phyloP scores from a whole-genome alignment of 2,113 vertebrate genomes.

The Fregetta grallaria region DNA sequence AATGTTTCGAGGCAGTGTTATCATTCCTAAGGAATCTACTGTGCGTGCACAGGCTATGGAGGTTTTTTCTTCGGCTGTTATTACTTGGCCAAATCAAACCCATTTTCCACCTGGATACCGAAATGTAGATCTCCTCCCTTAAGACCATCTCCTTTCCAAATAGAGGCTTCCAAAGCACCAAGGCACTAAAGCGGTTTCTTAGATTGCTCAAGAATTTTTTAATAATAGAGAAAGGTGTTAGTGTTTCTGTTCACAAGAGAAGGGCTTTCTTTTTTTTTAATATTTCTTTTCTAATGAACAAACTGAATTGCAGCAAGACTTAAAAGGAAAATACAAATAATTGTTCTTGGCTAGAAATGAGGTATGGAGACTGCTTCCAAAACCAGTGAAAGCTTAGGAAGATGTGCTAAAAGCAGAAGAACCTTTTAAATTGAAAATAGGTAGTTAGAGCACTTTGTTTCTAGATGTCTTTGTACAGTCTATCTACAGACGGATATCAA shows the following conservation, averaged over 20 bases:
- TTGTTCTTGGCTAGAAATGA: background rate
- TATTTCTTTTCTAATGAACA: slow-evolving; percentile 2
- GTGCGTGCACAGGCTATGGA: slow-evolving; percentile 9
- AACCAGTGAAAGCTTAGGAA: background rate
- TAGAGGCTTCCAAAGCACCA: slow-evolving; percentile 33
- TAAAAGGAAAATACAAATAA: slow-evolving; percentile 6
- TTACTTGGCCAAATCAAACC: slow-evolving; percentile 62
- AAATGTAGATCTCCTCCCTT: slow-evolving; percentile 35
- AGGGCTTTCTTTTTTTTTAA: background rate
- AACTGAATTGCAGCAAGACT: background rate
- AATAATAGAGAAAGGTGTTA: slow-evolving; percentile 41
- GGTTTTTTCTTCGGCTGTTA: background rate
- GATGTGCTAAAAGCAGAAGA: background rate
- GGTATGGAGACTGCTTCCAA: background rate
- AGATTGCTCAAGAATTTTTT: slow-evolving; percentile 61
- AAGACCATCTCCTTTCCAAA: slow-evolving; percentile 36
- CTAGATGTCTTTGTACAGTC: background rate
- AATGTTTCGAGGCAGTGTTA: slow-evolving; percentile 55
- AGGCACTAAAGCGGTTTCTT: slow-evolving; percentile 13
- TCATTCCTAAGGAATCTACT: slow-evolving; percentile 58
- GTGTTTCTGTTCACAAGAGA: background rate
- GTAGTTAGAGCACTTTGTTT: background rate
- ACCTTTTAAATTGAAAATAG: background rate
- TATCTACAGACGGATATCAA: background rate
- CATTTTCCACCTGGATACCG: slow-evolving; percentile 52